Conservation (phyloP, 2,113 vertebrate genomes). For the Scomber scombrus region DNA sequence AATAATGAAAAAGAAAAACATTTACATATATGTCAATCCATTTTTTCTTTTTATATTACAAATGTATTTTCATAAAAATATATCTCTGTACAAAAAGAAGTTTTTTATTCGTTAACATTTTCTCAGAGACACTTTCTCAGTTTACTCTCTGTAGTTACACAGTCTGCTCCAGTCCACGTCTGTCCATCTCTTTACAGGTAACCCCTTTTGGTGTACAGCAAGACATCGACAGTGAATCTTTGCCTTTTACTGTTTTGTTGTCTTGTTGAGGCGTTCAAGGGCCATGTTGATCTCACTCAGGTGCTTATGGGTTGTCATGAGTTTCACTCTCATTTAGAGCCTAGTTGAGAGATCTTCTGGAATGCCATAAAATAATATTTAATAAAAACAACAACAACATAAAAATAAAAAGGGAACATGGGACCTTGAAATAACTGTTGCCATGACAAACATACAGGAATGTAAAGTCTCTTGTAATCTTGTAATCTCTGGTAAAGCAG, state of each 20-base stretch:
- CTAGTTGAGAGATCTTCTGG: conserved; percentile 50
- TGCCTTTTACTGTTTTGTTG: conserved; percentile 48
- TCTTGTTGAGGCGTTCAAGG: conserved; percentile 54
- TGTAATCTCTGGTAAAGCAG: conserved; percentile 29
- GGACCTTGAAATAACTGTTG: conserved; percentile 26
- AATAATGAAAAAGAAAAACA: conserved; percentile 95
- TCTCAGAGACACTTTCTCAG: conserved; percentile 66
- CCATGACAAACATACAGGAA: conserved; percentile 46
- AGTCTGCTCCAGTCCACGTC: conserved; percentile 67
- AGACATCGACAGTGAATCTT: conserved; percentile 24
- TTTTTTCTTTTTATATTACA: conserved; percentile 96
- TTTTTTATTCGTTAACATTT: conserved; percentile 77
- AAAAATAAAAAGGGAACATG: neutral
- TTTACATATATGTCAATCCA: conserved; percentile 92
- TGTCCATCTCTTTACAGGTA: conserved; percentile 47
- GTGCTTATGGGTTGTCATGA: conserved; percentile 26
- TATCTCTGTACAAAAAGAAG: conserved; percentile 99
- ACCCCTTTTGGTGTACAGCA: conserved; percentile 72
- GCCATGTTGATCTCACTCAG: conserved; percentile 41
- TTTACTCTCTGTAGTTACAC: conserved; percentile 57
- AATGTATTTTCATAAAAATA: conserved; percentile 99
- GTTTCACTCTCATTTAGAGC: conserved; percentile 40
- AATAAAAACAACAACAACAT: neutral
- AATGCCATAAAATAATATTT: conserved; percentile 42
- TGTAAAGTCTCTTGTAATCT: conserved; percentile 39